Conservation (phyloP, 2,888 invertebrate genomes). For the Hypselothyrea guttata region DNA sequence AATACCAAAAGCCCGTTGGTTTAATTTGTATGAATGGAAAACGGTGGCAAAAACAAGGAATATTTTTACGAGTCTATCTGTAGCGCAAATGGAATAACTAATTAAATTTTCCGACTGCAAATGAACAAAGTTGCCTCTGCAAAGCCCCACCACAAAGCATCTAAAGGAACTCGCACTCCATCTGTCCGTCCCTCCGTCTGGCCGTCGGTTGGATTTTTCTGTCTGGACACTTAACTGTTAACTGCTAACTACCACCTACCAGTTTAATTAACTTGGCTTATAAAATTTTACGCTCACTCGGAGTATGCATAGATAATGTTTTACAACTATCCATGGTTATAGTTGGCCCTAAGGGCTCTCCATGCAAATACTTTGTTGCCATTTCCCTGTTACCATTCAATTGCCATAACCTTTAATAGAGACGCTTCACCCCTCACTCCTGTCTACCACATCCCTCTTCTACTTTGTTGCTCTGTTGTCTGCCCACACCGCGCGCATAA, state of each 20-base stretch:
- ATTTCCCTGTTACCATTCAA: conserved; percentile 49
- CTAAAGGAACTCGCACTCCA: too few species aligned
- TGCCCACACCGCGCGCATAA: conserved; percentile 41
- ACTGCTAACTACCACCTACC: conserved; percentile 20
- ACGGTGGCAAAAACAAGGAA: conserved; percentile 17
- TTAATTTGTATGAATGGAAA: conserved; percentile 46
- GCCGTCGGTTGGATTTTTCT: conserved; percentile 14
- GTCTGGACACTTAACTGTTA: conserved; percentile 42
- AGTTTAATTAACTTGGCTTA: conserved; percentile 70
- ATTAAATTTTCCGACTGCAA: conserved; percentile 67
- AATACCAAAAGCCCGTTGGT: conserved; percentile 31
- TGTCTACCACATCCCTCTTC: background rate
- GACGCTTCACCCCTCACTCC: background rate
- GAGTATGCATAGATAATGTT: conserved; percentile 52
- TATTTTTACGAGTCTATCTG: conserved; percentile 14
- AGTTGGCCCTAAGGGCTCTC: conserved; percentile 61
- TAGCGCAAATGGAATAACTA: conserved; percentile 70
- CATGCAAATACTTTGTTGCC: conserved; percentile 70
- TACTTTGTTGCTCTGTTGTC: background rate
- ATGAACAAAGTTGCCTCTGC: conserved; percentile 58
- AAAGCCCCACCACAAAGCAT: conserved; percentile 1
- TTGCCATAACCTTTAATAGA: conserved; percentile 32
- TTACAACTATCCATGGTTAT: conserved; percentile 50
- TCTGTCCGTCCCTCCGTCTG: too few species aligned
- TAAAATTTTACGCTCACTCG: conserved; percentile 67